A percentile compares a stretch with the other conserved stretches of the same genome.
phyloP scores from a whole-genome alignment of 2,797 vertebrate species.

The Onychomys arenicola region DNA sequence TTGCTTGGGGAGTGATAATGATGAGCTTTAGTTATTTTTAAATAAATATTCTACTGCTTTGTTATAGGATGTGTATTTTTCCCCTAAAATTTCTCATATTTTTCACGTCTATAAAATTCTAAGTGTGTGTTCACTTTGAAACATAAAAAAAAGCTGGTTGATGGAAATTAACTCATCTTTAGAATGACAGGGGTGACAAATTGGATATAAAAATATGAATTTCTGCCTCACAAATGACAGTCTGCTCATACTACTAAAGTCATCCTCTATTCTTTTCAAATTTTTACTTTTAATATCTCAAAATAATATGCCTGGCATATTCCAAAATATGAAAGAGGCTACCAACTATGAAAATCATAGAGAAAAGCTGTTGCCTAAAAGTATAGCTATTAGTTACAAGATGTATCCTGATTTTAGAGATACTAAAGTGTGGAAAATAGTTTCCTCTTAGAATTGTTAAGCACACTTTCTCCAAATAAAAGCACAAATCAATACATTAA shows the following conservation, averaged over 20 bases:
- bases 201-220: not conserved
- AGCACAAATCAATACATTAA: conserved; percentile 8
- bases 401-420: not conserved
- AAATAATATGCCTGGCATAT: not conserved
- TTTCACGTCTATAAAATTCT: conserved; percentile 9
- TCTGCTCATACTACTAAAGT: not conserved
- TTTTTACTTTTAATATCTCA: not conserved
- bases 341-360: not conserved
- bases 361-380: not conserved
- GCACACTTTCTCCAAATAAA: not conserved
- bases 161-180: not conserved
- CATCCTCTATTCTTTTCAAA: not conserved
- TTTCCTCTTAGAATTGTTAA: conserved; percentile 3
- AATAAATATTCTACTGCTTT: conserved; percentile 5
- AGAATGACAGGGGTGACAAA: not conserved
- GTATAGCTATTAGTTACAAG: not conserved
- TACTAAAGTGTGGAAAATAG: conserved; percentile 42
- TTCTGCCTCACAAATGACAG: not conserved
- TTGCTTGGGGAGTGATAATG: not conserved
- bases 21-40: conserved; percentile 3
- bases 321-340: not conserved
- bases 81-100: not conserved
- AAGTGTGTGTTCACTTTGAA: not conserved
- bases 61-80: not conserved
- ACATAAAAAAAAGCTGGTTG: not conserved